Evolutionary conservation across 2,113 vertebrate genomes (phyloP).

Genomic region (Zootoca vivipara): DNA sequence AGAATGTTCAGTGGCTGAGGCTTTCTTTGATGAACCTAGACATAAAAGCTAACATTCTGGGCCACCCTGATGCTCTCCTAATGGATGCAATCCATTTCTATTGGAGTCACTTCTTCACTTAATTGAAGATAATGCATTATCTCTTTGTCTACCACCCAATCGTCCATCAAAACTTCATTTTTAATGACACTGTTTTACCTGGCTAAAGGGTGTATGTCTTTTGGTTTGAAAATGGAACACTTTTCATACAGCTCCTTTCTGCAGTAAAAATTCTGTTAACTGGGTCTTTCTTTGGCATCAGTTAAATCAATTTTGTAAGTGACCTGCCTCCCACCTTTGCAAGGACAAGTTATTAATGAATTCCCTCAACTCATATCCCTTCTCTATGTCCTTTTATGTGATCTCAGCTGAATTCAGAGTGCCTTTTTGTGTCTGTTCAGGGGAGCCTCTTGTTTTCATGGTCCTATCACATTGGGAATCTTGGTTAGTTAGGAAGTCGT

Average conservation of each 20-base stretch:
- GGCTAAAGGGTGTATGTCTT: background rate
- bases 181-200: background rate
- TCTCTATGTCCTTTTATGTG: background rate
- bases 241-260: background rate
- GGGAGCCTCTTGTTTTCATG: no score
- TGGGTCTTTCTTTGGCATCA: no score
- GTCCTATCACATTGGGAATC: background rate
- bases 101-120: background rate
- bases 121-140: slow-evolving; percentile 12
- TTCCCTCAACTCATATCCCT: background rate
- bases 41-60: background rate
- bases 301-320: background rate
- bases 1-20: background rate
- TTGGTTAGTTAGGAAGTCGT: background rate
- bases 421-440: no score
- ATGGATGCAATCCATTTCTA: background rate
- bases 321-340: background rate
- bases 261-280: background rate
- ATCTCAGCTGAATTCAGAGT: background rate
- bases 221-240: background rate
- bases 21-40: background rate
- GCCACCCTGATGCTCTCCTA: no score
- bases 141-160: background rate
- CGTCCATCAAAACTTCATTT: background rate
- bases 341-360: background rate